Base-by-base conservation (phyloP, 2,797 vertebrate species). In the Sebastes reedi region DNA sequence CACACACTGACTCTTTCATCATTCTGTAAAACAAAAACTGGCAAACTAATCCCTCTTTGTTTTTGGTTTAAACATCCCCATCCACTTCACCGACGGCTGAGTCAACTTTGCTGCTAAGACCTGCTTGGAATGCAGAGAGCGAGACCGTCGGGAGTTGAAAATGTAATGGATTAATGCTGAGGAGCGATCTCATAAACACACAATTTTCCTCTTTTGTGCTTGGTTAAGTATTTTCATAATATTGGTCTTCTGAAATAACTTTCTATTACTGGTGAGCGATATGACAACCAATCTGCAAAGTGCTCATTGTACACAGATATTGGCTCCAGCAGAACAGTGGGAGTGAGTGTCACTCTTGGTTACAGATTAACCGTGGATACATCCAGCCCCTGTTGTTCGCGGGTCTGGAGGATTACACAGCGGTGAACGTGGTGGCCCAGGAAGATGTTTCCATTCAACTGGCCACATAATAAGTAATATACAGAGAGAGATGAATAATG, bases 391-490 rank as follows among this genome's bases (percentile, higher is more conserved):
- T 66, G 73, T 72, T 84, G 72, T 83, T 83, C 77, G 16, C 83
- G 82, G 82, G 77, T 71, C 74, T 39, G 80, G 22, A 29, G 72
- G 77, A 89, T 91, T 88, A 88, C 91, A 84, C 80, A 84, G 81
- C 11, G 24, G 65, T 36, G 67, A 81, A 75, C 54, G 8, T 4
- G 59, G 60, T 66, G 14, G 68, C 61, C 29, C 52, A 75, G 80
- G 70, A 79, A 42, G 32, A 69, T 56, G 61, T 72, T 75, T 79
- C 78, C 75, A 68, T 84, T 66, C 65, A 66, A 56, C 32, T 56
- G n/a, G 29, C 32, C 72, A 42, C 74, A 80, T 72, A n/a, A 80
- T 72, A n/a, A 36, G 60, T 62, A 62, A 24, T 39, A 39, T 39
- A 64, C 32, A 22, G 36, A 59, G 10, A 39, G 30, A 66, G 55